phyloP scores from a whole-genome alignment of 1,140 invertebrate genomes.

The Lethrus apterus region DNA sequence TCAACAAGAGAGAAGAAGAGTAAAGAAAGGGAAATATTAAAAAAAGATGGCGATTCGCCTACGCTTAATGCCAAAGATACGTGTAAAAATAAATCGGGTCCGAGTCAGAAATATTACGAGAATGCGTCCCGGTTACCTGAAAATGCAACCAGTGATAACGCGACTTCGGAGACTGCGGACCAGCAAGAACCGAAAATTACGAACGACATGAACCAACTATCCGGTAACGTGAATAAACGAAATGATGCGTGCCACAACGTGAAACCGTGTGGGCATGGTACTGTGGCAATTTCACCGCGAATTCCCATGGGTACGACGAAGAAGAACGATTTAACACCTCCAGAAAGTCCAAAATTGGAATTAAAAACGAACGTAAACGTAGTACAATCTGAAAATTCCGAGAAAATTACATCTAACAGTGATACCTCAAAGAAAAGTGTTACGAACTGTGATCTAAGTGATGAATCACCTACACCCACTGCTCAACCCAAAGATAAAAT shows the following conservation, averaged over 20 bases:
- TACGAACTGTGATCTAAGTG: no score
- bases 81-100: constrained; percentile 30
- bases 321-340: constrained; percentile 27
- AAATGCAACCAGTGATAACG: neutral
- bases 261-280: constrained; percentile 39
- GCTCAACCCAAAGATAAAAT: no score
- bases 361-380: no score
- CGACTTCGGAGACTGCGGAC: neutral
- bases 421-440: no score
- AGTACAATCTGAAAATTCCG: no score
- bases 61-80: constrained; percentile 14
- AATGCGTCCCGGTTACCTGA: neutral
- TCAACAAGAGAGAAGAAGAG: constrained; percentile 11
- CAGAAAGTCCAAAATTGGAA: constrained; percentile 30
- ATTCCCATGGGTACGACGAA: constrained; percentile 19
- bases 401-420: no score
- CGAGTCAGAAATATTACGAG: constrained; percentile 5
- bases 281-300: constrained; percentile 32
- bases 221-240: constrained; percentile 15
- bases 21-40: constrained; percentile 16
- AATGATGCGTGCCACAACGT: constrained; percentile 22
- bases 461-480: no score
- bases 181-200: neutral
- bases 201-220: neutral
- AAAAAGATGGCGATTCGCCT: neutral